Percentiles rank a stretch among this genome's conserved stretches.
Evolutionary conservation across 1,140 invertebrate genomes (phyloP).

Genomic region (Medauroidea extradentata): DNA sequence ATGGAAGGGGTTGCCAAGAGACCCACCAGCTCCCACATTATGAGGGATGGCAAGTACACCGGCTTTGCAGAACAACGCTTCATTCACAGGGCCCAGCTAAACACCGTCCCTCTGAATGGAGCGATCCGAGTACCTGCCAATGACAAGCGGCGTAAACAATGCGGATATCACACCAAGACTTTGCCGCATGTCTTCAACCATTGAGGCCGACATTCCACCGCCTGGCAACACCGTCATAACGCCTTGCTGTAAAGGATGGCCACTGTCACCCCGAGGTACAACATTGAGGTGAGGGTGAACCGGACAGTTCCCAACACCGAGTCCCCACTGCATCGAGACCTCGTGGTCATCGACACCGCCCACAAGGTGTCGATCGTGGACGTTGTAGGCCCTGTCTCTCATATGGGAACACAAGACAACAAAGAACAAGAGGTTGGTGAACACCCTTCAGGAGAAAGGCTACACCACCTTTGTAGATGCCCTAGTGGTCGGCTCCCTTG

Average conservation of each 20-base stretch:
- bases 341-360: background rate
- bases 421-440: conserved; percentile 28
- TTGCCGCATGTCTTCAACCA: conserved; percentile 35
- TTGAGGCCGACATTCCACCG: conserved; percentile 22
- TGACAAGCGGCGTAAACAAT: conserved; percentile 29
- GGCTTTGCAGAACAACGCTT: conserved; percentile 41
- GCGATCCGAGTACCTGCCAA: conserved; percentile 1
- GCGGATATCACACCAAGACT: conserved; percentile 22
- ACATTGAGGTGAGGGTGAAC: conserved; percentile 24
- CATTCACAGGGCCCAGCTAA: conserved; percentile 36
- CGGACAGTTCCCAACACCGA: conserved; percentile 17
- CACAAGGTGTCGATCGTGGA: background rate
- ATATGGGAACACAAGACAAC: conserved; percentile 13
- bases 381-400: background rate
- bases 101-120: conserved; percentile 35
- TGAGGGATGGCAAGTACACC: conserved; percentile 25
- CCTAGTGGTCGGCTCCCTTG: conserved; percentile 29
- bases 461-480: conserved; percentile 21
- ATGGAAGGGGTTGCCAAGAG: conserved; percentile 2
- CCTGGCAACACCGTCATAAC: conserved; percentile 16
- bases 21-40: conserved; percentile 26
- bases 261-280: conserved; percentile 9
- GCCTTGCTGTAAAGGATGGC: conserved; percentile 11
- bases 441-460: conserved; percentile 9
- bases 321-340: conserved; percentile 11